A percentile compares a stretch with the other conserved stretches of the same genome.
Evolutionary conservation across 2,113 vertebrate genomes (phyloP).

Genomic region (Tonatia bakeri): DNA sequence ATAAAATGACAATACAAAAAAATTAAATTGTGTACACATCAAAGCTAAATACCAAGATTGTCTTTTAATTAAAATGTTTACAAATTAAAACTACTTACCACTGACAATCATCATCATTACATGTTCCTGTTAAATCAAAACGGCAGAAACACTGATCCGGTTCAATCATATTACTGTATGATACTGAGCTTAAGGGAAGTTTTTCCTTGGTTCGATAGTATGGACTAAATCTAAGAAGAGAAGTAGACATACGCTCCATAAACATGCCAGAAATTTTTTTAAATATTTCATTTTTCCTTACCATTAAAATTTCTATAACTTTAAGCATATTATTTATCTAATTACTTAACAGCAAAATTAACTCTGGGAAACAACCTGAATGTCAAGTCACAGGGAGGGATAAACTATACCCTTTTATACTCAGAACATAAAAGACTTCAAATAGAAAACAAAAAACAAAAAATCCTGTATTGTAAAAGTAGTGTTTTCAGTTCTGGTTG

Average conservation of each 20-base stretch:
- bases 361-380: neutral
- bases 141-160: constrained; percentile 93
- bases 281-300: neutral
- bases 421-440: neutral
- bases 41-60: neutral
- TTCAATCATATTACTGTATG: constrained; percentile 91
- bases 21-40: neutral
- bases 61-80: neutral
- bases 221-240: constrained; percentile 90
- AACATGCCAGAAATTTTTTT: neutral
- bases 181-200: constrained; percentile 91
- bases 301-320: neutral
- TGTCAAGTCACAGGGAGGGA: neutral
- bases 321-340: neutral
- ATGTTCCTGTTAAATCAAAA: constrained; percentile 95
- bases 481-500: neutral
- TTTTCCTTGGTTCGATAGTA: constrained; percentile 98
- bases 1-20: constrained; percentile 57
- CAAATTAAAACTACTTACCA: constrained; percentile 84
- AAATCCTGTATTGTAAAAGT: neutral
- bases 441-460: neutral
- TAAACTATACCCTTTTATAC: neutral
- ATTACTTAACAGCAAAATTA: neutral
- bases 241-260: neutral
- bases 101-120: constrained; percentile 94